Base-by-base conservation (phyloP, 2,888 invertebrate species). In the Mythimna lalbum region DNA sequence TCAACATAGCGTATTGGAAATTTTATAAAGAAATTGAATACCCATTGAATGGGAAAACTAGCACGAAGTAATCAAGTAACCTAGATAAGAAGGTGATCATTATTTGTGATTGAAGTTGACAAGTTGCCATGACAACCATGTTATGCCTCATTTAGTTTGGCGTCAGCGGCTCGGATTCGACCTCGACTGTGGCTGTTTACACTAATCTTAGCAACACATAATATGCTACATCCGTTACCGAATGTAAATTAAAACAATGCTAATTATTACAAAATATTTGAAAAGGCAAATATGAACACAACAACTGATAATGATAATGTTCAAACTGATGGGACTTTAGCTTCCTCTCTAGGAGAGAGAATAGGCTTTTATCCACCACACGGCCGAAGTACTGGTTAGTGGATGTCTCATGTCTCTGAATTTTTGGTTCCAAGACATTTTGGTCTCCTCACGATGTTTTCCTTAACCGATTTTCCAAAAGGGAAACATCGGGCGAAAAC, bases 211-310 rank as follows among this genome's bases (percentile, higher is more conserved):
- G 14, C 47, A 64, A 64, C 61, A 75, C 43, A 14, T 43, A 39
- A 69, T 57, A 53, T 63, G 69, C 50, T 69, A 55, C 76, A 71
- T 67, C 71, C 61, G 56, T 63, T 62, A 52, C 56, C n/a, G 43
- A 66, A 31, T 62, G 63, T 62, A 33, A 55, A 64, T 53, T 56
- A 53, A 43, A 47, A 57, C 55, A 61, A 56, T 61, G 57, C 33
- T 47, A 65, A 62, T 57, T 69, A 36, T 64, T 56, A 50, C 10
- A 52, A n/a, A 57, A 43, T 33, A 14, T 69, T 56, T 63, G 39
- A 56, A 60, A 78, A 53, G 19, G 43, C 9, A 27, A 71, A 56
- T 36, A 70, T 27, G 12, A 56, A 12, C 31, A 36, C 9, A 57
- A 52, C 3, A 47, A 52, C 4, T 56, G 12, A 53, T 17, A 6